Base-by-base conservation (phyloP, 2,113 vertebrate species). In the Lynx canadensis region DNA sequence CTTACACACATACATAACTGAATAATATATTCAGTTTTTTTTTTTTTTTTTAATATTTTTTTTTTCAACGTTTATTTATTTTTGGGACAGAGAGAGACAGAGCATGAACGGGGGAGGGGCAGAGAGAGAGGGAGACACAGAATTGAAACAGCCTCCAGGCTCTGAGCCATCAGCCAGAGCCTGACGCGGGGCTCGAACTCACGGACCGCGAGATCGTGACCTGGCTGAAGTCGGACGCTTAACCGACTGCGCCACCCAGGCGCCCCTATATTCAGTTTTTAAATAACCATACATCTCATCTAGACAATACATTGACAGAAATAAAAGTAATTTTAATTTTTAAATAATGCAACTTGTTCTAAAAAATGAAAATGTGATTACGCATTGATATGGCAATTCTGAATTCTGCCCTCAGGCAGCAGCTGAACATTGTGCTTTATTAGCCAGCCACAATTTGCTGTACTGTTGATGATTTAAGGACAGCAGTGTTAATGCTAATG, bases 391-490 rank as follows among this genome's bases (percentile, higher is more conserved):
- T 38, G 95, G 23, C n/a, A 91, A 74, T 96, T 98, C 96, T 95
- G 80, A 92, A 97, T 96, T 65, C n/a, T 4, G 3, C 27, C 93
- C 96, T 98, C 80, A 85, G 84, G 95, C 90, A 80, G 95, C 96
- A 95, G 93, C 89, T 97, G 84, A 86, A 91, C 93, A 91, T 66
- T 76, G 82, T 87, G 93, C 96, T 98, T 98, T 98, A 98, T 95
- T 97, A 98, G 88, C 91, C 93, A 93, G 97, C 98, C 98, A 98
- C 85, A 95, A 66, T 97, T 97, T 97, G 83, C 97, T 98, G 97
- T 97, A 98, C 96, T 93, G 91, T 81, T 65, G 74, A 92, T 94
- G 68, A 65, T 92, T 95, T 97, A 55, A 98, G 92, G 89, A 95
- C 36, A 97, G 96, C 63, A 96, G 36, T n/a, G 48, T 95, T 98